A percentile compares a stretch with the other conserved stretches of the same genome.
Evolutionary conservation across 2,113 vertebrate genomes (phyloP).

Genomic region (Pogona vitticeps): DNA sequence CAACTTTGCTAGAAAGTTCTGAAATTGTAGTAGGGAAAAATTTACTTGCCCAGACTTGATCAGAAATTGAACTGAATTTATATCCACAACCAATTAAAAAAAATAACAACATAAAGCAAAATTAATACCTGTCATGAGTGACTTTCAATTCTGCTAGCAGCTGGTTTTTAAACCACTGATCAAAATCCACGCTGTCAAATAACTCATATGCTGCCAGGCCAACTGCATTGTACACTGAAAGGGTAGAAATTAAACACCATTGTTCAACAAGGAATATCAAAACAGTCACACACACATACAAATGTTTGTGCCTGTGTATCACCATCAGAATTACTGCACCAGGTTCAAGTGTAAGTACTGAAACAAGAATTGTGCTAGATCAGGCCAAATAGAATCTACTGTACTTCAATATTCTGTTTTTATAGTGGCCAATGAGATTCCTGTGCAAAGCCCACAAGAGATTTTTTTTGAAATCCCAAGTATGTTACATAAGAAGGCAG

Average conservation of each 20-base stretch:
- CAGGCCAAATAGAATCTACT: not conserved
- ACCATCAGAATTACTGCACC: not conserved
- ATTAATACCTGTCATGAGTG: conserved; percentile 88
- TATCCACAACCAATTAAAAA: conserved; percentile 19
- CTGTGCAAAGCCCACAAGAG: not conserved
- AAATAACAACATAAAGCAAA: conserved; percentile 5
- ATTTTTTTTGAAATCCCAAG: not conserved
- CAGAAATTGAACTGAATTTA: not conserved
- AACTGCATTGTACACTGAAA: conserved; percentile 93
- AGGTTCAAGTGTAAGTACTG: not conserved
- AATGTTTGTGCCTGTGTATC: not conserved
- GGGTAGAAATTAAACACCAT: conserved; percentile 36
- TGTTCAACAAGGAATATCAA: not conserved
- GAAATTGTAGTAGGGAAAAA: no score
- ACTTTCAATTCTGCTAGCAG: conserved; percentile 93
- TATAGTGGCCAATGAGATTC: not conserved
- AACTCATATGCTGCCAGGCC: conserved; percentile 95
- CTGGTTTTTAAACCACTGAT: conserved; percentile 97
- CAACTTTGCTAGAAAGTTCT: no score
- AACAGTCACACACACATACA: not conserved
- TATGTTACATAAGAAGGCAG: not conserved
- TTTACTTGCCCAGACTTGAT: no score
- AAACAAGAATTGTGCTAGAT: not conserved
- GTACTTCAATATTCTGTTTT: not conserved
- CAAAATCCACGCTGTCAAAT: conserved; percentile 98